phyloP scores from a whole-genome alignment of 2,113 vertebrate genomes.

The Eulemur rufifrons region DNA sequence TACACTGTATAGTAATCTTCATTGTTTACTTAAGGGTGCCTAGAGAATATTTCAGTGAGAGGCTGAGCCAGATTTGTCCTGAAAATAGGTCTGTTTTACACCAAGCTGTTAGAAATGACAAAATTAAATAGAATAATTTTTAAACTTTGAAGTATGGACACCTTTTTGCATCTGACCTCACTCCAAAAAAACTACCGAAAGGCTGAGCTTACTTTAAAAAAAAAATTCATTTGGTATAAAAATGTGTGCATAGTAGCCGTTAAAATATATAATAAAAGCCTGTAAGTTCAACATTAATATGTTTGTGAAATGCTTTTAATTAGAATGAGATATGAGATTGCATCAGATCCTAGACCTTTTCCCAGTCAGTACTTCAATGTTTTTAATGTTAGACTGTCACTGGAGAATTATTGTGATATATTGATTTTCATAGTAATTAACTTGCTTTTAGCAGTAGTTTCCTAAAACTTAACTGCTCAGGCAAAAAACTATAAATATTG shows the following conservation, averaged over 20 bases:
- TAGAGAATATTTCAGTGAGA: slow-evolving; percentile 26
- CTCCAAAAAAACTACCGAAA: slow-evolving; percentile 25
- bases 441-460: slow-evolving; percentile 41
- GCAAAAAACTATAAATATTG: background rate
- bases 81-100: background rate
- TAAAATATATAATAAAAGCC: background rate
- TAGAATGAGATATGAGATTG: background rate
- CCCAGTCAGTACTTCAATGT: background rate
- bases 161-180: background rate
- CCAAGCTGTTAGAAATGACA: background rate
- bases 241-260: background rate
- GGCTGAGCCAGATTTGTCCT: background rate
- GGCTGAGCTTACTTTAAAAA: background rate
- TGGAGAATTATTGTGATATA: slow-evolving; percentile 28
- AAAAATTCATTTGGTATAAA: background rate
- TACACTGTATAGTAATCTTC: background rate
- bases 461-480: background rate
- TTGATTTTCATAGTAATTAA: slow-evolving; percentile 57
- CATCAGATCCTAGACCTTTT: slow-evolving; percentile 23
- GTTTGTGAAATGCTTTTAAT: slow-evolving; percentile 40
- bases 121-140: slow-evolving; percentile 13
- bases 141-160: background rate
- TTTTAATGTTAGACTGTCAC: slow-evolving; percentile 15
- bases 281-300: background rate
- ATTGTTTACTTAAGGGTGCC: background rate